Conservation (phyloP, 2,113 vertebrate species). For the Euleptes europaea region DNA sequence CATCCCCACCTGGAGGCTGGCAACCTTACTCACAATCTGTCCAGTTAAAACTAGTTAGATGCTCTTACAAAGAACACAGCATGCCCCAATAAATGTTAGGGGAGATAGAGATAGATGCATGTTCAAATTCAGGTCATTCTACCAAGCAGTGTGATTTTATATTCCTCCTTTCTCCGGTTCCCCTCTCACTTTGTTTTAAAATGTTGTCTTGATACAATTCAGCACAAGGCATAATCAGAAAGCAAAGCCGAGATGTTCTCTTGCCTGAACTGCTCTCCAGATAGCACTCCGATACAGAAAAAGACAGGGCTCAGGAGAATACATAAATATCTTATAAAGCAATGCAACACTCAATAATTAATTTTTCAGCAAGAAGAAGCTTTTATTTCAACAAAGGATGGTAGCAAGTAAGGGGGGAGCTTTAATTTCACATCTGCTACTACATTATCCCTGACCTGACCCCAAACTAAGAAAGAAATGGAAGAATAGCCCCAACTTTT, state of each 20-base stretch:
- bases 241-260: slow-evolving; percentile 46
- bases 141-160: slow-evolving; percentile 50
- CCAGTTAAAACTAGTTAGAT: not conserved
- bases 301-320: slow-evolving; percentile 54
- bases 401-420: slow-evolving; percentile 19
- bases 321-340: slow-evolving; percentile 74
- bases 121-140: slow-evolving; percentile 36
- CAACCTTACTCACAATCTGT: no score
- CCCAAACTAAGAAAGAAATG: slow-evolving; percentile 12
- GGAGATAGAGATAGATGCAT: not conserved
- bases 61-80: not conserved
- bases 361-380: slow-evolving; percentile 71
- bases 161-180: slow-evolving; percentile 55
- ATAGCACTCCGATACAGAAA: slow-evolving; percentile 57
- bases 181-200: slow-evolving; percentile 41
- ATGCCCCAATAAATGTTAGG: not conserved
- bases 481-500: not conserved
- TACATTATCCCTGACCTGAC: slow-evolving; percentile 35
- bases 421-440: slow-evolving; percentile 41
- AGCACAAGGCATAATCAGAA: slow-evolving; percentile 43
- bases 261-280: slow-evolving; percentile 61
- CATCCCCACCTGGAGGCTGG: no score
- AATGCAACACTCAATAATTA: slow-evolving; percentile 69
- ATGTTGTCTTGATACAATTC: slow-evolving; percentile 50
- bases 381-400: slow-evolving; percentile 66